These are phyloP conservation scores for Brachypodius melanocephalos DNA, from an alignment of 2,113 vertebrate genomes.

Conservation along the genomic window DNA sequence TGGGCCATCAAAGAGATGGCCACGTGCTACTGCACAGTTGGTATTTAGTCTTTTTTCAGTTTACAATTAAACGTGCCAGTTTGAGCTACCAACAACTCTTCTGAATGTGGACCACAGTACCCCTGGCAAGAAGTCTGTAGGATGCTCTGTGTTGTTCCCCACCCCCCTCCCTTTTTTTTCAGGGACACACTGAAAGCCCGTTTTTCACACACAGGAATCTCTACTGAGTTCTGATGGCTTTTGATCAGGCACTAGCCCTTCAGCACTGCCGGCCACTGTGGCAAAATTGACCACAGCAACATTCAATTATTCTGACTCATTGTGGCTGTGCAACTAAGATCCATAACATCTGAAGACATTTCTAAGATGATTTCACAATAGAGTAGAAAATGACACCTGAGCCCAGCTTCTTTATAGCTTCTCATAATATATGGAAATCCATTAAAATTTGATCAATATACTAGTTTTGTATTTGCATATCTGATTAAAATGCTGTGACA, in stretches of 20 bases:
- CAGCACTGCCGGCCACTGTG: conserved; percentile 40
- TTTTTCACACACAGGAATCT: not conserved
- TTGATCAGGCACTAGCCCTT: conserved; percentile 60
- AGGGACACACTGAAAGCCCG: not conserved
- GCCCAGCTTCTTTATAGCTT: not conserved
- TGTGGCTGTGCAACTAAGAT: not conserved
- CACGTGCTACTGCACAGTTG: not conserved
- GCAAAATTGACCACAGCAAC: conserved; percentile 48
- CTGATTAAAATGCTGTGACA: not conserved
- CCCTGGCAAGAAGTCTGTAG: conserved; percentile 11
- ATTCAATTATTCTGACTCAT: conserved; percentile 60
- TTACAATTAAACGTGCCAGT: conserved; percentile 8
- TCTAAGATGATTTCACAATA: conserved; percentile 17
- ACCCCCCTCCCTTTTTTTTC: not conserved
- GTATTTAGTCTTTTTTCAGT: not conserved
- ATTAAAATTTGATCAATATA: not conserved
- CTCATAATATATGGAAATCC: not conserved
- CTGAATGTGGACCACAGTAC: not conserved
- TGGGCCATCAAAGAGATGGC: not conserved
- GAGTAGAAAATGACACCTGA: conserved; percentile 20
- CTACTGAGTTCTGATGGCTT: conserved; percentile 53
- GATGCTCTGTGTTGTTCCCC: not conserved
- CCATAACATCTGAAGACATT: not conserved
- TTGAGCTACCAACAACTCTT: not conserved
- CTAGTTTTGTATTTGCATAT: not conserved